Evolutionary conservation across 2,797 vertebrate species (phyloP).

Genomic region (Mus caroli): DNA sequence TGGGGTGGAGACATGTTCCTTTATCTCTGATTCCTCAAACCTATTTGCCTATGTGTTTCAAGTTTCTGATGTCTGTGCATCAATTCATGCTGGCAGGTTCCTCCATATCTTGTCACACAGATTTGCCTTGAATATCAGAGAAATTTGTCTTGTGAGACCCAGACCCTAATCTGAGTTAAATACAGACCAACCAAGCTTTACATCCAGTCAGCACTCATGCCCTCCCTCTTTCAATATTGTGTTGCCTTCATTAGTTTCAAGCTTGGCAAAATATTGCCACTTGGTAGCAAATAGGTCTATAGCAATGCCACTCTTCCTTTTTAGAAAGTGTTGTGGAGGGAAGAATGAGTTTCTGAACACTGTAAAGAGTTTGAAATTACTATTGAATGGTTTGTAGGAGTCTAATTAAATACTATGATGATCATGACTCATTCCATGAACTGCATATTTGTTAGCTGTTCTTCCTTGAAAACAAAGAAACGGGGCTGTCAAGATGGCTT

Average conservation of each 20-base stretch:
- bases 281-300: neutral
- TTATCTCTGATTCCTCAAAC: neutral
- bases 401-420: neutral
- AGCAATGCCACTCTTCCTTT: neutral
- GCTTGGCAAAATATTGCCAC: neutral
- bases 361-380: slow-evolving; percentile 3
- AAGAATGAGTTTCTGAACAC: neutral
- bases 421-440: neutral
- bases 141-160: neutral
- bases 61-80: neutral
- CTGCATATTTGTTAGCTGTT: neutral
- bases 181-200: neutral
- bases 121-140: neutral
- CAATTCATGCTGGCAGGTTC: neutral
- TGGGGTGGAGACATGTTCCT: neutral
- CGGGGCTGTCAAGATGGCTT: too few species aligned
- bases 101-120: neutral
- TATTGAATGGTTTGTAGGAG: neutral
- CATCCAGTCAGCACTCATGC: neutral
- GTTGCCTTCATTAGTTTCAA: neutral
- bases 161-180: neutral
- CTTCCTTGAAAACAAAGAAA: slow-evolving; percentile 2
- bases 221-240: neutral
- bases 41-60: neutral
- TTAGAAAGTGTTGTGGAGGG: neutral